phyloP scores from a whole-genome alignment of 1,140 invertebrate genomes.

The Zaprionus lachaisei region DNA sequence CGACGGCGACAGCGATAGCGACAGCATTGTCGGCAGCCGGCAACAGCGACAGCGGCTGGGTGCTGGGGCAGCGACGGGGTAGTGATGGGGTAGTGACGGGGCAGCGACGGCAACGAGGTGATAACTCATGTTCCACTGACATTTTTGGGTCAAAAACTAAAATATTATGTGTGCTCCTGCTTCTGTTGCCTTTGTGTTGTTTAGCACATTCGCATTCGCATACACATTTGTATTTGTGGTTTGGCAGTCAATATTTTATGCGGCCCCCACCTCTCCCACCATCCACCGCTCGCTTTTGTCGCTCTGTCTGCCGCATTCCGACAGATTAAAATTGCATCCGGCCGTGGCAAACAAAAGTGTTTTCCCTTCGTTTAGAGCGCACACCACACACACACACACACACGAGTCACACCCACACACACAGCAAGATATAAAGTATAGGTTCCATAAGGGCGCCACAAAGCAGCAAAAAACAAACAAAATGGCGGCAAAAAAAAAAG shows the following conservation, averaged over 20 bases:
- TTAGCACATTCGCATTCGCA: slow-evolving; percentile 23
- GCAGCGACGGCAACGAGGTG: slow-evolving; percentile 51
- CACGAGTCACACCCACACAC: slow-evolving; percentile 20
- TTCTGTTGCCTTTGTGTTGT: slow-evolving; percentile 21
- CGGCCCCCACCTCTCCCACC: slow-evolving; percentile 41
- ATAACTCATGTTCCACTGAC: slow-evolving; percentile 82
- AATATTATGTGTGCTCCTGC: slow-evolving; percentile 71
- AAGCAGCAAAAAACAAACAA: slow-evolving; percentile 24
- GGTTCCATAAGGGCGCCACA: slow-evolving; percentile 44
- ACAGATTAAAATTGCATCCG: slow-evolving; percentile 82
- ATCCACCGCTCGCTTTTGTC: background rate
- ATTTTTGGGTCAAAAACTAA: slow-evolving; percentile 84
- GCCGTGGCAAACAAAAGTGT: slow-evolving; percentile 72
- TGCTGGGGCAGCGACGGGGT: background rate
- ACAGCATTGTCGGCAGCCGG: slow-evolving; percentile 6
- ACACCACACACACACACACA: slow-evolving; percentile 33
- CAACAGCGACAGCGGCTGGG: background rate
- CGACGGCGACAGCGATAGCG: slow-evolving; percentile 50
- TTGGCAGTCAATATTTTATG: slow-evolving; percentile 75
- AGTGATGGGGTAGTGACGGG: slow-evolving; percentile 48
- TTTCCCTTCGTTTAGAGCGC: slow-evolving; percentile 61
- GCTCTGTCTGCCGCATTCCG: slow-evolving; percentile 58
- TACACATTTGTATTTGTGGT: slow-evolving; percentile 55
- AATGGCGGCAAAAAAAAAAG: slow-evolving; percentile 12
- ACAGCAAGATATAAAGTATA: slow-evolving; percentile 27